Percentiles rank a stretch among this genome's conserved stretches.
phyloP scores from a whole-genome alignment of 2,888 invertebrate species.

The Amblyjoppa proteus region DNA sequence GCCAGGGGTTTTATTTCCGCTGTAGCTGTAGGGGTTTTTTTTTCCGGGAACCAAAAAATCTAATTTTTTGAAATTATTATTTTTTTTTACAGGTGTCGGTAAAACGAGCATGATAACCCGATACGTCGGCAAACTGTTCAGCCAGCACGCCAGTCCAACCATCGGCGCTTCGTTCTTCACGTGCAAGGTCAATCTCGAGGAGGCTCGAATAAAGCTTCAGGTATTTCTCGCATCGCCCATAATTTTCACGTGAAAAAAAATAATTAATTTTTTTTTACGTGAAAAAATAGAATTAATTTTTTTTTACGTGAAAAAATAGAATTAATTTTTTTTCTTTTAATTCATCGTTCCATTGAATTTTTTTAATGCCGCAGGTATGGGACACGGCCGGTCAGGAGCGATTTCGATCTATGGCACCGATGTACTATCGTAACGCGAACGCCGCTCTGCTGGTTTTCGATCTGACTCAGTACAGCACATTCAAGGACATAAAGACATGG shows the following conservation, averaged over 20 bases:
- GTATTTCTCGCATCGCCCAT: conserved; percentile 82
- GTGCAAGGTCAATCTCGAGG: conserved; percentile 91
- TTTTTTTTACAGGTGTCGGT: conserved; percentile 91
- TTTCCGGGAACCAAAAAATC: too few relatives aligned
- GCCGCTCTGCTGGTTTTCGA: conserved; percentile 96
- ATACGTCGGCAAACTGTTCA: conserved; percentile 92
- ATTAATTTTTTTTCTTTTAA: too few relatives aligned
- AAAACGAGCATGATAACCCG: conserved; percentile 94
- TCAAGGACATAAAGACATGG: conserved; percentile 94
- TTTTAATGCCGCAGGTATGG: conserved; percentile 89
- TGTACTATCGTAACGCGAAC: conserved; percentile 97
- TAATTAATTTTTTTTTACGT: too few relatives aligned
- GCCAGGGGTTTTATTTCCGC: too few relatives aligned
- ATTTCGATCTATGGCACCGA: conserved; percentile 96
- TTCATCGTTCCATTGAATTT: background rate
- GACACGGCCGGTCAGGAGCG: conserved; percentile 96
- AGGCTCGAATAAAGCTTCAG: conserved; percentile 91
- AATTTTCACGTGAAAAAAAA: background rate
- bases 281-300: too few relatives aligned
- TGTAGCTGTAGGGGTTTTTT: too few relatives aligned
- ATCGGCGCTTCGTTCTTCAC: conserved; percentile 96
- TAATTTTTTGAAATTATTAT: background rate
- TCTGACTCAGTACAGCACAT: conserved; percentile 91
- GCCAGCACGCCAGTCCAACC: conserved; percentile 92
- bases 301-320: too few relatives aligned